A percentile compares a stretch with the other conserved stretches of the same genome.
phyloP scores from a whole-genome alignment of 2,797 vertebrate genomes.

The Microcaecilia unicolor region DNA sequence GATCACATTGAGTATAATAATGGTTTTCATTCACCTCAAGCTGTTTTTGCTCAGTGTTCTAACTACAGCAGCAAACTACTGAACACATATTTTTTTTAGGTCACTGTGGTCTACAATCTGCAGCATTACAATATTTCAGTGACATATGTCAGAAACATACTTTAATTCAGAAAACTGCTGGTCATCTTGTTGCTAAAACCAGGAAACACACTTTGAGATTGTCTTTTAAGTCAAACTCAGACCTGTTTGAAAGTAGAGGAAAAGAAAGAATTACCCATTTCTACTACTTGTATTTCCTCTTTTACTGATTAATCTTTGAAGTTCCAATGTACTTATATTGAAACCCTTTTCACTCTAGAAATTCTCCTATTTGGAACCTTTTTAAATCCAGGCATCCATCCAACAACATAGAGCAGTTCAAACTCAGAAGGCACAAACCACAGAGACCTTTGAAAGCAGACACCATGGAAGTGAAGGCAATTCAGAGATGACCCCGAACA shows the following conservation, averaged over 20 bases:
- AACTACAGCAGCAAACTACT: slow-evolving; percentile 59
- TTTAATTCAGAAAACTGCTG: slow-evolving; percentile 46
- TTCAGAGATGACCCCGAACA: too few relatives aligned
- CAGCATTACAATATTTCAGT: slow-evolving; percentile 58
- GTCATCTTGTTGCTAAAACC: slow-evolving; percentile 37
- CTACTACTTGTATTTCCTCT: slow-evolving; percentile 20
- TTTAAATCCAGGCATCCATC: slow-evolving; percentile 20
- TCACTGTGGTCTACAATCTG: slow-evolving; percentile 59
- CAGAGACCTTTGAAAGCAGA: too few relatives aligned
- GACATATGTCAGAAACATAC: slow-evolving; percentile 62
- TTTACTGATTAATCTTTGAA: slow-evolving; percentile 17
- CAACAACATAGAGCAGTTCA: slow-evolving; percentile 7
- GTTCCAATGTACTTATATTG: slow-evolving; percentile 39
- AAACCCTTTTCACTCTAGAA: slow-evolving; percentile 19
- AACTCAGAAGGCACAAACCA: too few relatives aligned
- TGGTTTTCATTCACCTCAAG: slow-evolving; percentile 42
- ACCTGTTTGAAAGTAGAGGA: neutral
- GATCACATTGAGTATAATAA: slow-evolving; percentile 23
- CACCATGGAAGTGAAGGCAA: too few relatives aligned
- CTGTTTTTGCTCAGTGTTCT: slow-evolving; percentile 35
- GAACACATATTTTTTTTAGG: slow-evolving; percentile 64
- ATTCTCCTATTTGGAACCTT: slow-evolving; percentile 8
- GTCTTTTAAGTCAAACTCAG: slow-evolving; percentile 15
- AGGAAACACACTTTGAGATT: slow-evolving; percentile 28
- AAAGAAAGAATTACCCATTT: slow-evolving; percentile 8